Base-by-base conservation (phyloP, 1,140 invertebrate genomes). In the Teleopsis dalmanni region DNA sequence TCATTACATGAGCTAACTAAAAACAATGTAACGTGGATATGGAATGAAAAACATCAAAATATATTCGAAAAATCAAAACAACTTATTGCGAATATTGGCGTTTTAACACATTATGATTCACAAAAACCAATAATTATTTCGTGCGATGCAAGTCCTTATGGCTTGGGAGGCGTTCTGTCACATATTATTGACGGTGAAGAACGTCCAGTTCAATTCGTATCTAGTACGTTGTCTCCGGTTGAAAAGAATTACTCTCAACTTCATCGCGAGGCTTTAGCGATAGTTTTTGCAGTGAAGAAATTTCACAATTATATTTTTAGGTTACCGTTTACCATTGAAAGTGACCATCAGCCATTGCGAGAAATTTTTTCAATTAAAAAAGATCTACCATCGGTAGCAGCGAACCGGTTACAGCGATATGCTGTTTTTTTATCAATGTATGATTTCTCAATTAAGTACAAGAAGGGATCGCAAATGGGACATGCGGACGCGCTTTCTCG, bases 221-320 rank as follows among this genome's bases (percentile, higher is more conserved):
- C 50, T 16, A 26, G 52, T 13, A 58, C 56, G 3, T 18, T 57
- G n/a, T 31, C 36, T 19, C 27, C 27, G 31, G 44, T 48, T 9
- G 57, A 57, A 42, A 36, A 35, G 44, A 59, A 55, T 29, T 57
- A 57, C 44, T 44, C 54, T 14, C 73, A 74, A 47, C 61, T 75
- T 19, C 67, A 78, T 31, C 68, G 68, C 48, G 75, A 79, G 59
- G 68, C 60, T 19, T 49, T 77, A 10, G 59, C 64, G 2, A 58
- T 78, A 8, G 47, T 76, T 3, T 76, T 59, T 55, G 70, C 65
- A 4, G 59, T 78, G 8, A 66, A 72, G 44, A 73, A 71, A 52
- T 77, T 77, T 48, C 63, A 74, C 22, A 48, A 66, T 22, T 77
- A 71, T 53, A 27, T 78, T 1, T 70, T 57, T 56, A 60, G 57